phyloP scores from a whole-genome alignment of 2,113 vertebrate genomes.

The Hypanus sabinus region DNA sequence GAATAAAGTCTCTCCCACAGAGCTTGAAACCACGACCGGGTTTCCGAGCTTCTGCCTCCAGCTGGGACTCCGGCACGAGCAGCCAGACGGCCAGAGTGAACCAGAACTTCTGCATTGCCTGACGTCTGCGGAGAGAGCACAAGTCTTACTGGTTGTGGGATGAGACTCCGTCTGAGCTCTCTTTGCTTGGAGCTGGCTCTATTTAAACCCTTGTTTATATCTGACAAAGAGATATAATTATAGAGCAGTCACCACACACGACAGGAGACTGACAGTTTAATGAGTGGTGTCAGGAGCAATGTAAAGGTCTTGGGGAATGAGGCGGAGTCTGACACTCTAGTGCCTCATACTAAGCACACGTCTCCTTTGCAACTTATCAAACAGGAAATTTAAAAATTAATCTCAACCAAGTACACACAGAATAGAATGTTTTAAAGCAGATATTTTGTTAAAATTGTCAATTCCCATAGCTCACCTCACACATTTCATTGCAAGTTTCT shows the following conservation, averaged over 20 bases:
- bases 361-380: background rate
- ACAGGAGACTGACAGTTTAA: background rate
- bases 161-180: background rate
- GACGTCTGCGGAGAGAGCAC: background rate
- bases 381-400: background rate
- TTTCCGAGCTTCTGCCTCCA: conserved; percentile 48
- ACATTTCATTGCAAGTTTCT: too few species aligned
- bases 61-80: conserved; percentile 47
- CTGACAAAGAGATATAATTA: conserved; percentile 20
- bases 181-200: background rate
- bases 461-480: background rate
- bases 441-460: background rate
- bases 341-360: background rate
- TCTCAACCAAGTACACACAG: background rate
- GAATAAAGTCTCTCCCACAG: conserved; percentile 77
- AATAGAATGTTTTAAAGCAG: background rate
- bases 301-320: conserved; percentile 4
- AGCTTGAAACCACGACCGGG: conserved; percentile 68
- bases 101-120: conserved; percentile 50
- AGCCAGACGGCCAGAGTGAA: conserved; percentile 57
- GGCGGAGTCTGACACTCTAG: background rate
- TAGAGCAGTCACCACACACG: background rate
- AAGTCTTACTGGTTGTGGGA: too few species aligned
- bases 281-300: background rate
- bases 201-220: conserved; percentile 23